phyloP scores from a whole-genome alignment of 2,888 invertebrate genomes.

The Scaptomyza tumidula region DNA sequence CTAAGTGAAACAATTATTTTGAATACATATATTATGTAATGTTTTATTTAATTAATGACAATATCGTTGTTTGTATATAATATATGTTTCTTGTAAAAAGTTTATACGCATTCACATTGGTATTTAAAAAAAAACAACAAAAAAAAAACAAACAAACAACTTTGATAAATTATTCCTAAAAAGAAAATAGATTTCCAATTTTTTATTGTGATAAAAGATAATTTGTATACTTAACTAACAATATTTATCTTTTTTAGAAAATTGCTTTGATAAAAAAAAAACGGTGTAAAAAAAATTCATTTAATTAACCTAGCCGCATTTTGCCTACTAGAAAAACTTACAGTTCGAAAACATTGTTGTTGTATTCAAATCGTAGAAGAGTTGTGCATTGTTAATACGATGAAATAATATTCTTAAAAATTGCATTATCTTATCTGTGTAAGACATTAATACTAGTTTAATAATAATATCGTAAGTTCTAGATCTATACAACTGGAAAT shows the following conservation, averaged over 20 bases:
- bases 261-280: conserved; percentile 54
- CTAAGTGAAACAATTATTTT: conserved; percentile 33
- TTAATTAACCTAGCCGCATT: conserved; percentile 67
- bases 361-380: conserved; percentile 58
- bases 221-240: conserved; percentile 68
- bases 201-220: conserved; percentile 76
- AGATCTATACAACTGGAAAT: conserved; percentile 70
- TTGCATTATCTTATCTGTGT: conserved; percentile 57
- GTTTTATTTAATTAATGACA: conserved; percentile 46
- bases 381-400: conserved; percentile 59
- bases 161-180: conserved; percentile 60
- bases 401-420: conserved; percentile 44
- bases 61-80: conserved; percentile 43
- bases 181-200: conserved; percentile 56
- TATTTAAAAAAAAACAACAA: conserved; percentile 37
- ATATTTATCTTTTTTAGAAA: conserved; percentile 68
- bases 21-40: conserved; percentile 62
- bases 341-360: conserved; percentile 55
- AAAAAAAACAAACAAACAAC: conserved; percentile 32
- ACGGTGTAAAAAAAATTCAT: conserved; percentile 41
- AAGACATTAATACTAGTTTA: conserved; percentile 64
- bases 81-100: conserved; percentile 55
- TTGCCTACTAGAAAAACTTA: conserved; percentile 72
- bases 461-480: conserved; percentile 61
- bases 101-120: conserved; percentile 60